Percentiles rank a stretch among this genome's conserved stretches.
These are phyloP conservation scores for Biston stratarius DNA, from an alignment of 2,888 invertebrate genomes.

Conservation along the genomic window DNA sequence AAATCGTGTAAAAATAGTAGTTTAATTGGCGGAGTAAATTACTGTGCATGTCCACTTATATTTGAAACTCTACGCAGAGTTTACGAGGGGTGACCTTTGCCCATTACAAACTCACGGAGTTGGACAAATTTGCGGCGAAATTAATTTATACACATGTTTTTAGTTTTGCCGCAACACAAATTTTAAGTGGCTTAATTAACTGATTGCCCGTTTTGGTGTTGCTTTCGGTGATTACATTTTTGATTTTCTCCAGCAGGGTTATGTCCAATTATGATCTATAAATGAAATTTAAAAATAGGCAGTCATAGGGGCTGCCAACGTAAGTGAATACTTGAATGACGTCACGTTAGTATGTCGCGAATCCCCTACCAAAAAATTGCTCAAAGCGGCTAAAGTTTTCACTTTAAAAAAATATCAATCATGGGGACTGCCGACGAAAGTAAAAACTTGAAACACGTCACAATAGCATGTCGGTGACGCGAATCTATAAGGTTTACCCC, in stretches of 20 bases:
- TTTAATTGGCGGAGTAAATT: not conserved
- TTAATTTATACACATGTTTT: constrained; percentile 44
- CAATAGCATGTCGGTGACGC: too few species aligned
- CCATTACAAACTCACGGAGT: constrained; percentile 46
- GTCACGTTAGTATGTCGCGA: too few species aligned
- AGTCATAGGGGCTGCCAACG: too few species aligned
- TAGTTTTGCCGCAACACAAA: constrained; percentile 39
- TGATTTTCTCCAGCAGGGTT: not conserved
- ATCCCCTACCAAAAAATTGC: too few species aligned
- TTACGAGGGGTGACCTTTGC: constrained; percentile 50
- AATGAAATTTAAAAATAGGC: too few species aligned
- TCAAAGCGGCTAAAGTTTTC: too few species aligned
- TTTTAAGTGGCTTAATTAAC: constrained; percentile 41
- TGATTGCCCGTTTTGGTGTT: constrained; percentile 28
- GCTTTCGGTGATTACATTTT: constrained; percentile 17
- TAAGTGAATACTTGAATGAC: too few species aligned
- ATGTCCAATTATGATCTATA: not conserved
- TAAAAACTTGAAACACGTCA: too few species aligned
- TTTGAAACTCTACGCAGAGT: constrained; percentile 1
- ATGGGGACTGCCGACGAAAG: too few species aligned
- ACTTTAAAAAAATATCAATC: too few species aligned
- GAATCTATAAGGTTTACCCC: too few species aligned
- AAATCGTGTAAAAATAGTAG: too few species aligned
- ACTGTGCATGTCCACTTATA: constrained; percentile 7
- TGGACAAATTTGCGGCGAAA: constrained; percentile 34